Base-by-base conservation (phyloP, 2,797 vertebrate species). In the Zalophus californianus region DNA sequence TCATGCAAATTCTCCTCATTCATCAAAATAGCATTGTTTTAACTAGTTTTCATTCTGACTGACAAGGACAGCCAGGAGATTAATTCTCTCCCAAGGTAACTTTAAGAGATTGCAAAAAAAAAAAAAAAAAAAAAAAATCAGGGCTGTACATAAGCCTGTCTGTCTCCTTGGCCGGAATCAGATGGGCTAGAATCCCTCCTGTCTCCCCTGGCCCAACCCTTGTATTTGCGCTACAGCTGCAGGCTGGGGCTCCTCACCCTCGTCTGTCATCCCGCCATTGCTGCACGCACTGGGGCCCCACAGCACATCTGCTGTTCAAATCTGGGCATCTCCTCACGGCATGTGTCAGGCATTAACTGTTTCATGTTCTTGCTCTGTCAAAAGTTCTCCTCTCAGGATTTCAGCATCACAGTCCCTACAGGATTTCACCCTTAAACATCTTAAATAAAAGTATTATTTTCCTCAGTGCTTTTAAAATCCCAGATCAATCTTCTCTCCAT, bases 21-120 rank as follows among this genome's bases (percentile, higher is more conserved):
- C 60, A 86, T 83, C 79, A 60, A 95, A 91, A 91, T 14, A n/a
- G 18, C 48, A 41, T 41, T 91, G 52, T 70, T 88, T 94, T 72
- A 91, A 93, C 70, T 66, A 56, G 38, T 87, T 79, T 96, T 93
- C 83, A 29, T 48, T 87, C 44, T 91, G 58, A 92, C 58, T 85
- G 75, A 87, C 86, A 91, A 95, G 79, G 60, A 80, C 52, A 87
- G 41, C 20, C 32, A 92, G 16, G 27, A 85, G 50, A 97, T n/a
- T 52, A 58, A 89, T 72, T 97, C 64, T 92, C 66, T 60, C 54
- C 29, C 38, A 41, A 3, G 11, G 25, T 94, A 62, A 84, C 54
- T 91, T 66, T 70, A 90, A 79, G 41, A 94, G 78, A 91, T 80
- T 32, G 13, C 10, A 38, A 72, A 44, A 41, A 56, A 56, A 14